Percentiles rank a stretch among this genome's conserved stretches.
Evolutionary conservation across 2,113 vertebrate genomes (phyloP).

Genomic region (Polypterus senegalus): DNA sequence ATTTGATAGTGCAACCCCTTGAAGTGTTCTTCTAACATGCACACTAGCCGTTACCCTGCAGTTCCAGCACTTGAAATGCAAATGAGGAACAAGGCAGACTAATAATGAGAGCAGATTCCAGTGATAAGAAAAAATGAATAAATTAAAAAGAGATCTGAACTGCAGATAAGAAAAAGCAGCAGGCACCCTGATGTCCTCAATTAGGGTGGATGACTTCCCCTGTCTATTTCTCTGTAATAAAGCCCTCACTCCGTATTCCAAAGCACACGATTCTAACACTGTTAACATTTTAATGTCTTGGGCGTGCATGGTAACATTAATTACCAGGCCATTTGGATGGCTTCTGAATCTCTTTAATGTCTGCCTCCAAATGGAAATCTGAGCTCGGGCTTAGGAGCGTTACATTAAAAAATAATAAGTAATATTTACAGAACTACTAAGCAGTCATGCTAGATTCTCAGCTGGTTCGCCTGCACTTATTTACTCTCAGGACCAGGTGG

Average conservation of each 20-base stretch:
- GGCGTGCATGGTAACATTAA: conserved; percentile 95
- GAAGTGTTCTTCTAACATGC: conserved; percentile 69
- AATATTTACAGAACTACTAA: conserved; percentile 84
- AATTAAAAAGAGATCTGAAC: conserved; percentile 84
- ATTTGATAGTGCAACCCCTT: conserved; percentile 75
- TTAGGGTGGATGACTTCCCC: conserved; percentile 97
- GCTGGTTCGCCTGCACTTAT: conserved; percentile 61
- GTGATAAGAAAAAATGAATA: conserved; percentile 86
- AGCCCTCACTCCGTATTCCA: conserved; percentile 98
- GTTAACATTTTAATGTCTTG: conserved; percentile 99
- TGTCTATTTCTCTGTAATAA: conserved; percentile 89
- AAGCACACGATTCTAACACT: conserved; percentile 95
- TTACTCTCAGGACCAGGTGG: conserved; percentile 69
- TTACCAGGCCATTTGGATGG: conserved; percentile 94
- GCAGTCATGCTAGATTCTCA: conserved; percentile 61
- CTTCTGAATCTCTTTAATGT: conserved; percentile 93
- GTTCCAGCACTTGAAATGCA: conserved; percentile 97
- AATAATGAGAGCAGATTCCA: conserved; percentile 98
- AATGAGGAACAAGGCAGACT: conserved; percentile 89
- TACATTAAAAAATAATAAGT: conserved; percentile 81
- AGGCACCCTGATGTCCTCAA: conserved; percentile 98
- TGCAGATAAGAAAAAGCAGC: conserved; percentile 88
- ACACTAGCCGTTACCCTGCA: conserved; percentile 65
- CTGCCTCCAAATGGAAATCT: conserved; percentile 86
- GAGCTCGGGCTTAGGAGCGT: conserved; percentile 72